These are phyloP conservation scores for Oscheius sp. DNA, from an alignment of 2,888 invertebrate genomes.

Conservation along the genomic window DNA sequence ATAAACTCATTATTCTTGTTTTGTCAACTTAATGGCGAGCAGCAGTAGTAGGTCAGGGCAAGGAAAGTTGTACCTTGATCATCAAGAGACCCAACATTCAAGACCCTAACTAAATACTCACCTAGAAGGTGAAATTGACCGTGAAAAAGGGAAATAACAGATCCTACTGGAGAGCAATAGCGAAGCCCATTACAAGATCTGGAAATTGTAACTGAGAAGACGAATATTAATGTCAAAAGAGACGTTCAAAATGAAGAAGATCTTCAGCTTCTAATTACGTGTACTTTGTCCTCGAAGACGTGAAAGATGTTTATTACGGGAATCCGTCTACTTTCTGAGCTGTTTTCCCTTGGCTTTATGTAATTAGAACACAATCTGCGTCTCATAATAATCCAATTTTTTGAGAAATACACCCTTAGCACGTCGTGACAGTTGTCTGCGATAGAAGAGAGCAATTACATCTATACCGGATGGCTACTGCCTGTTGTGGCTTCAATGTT, in stretches of 20 bases:
- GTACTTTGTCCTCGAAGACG: too few relatives aligned
- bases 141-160: slow-evolving; percentile 21
- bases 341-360: too few relatives aligned
- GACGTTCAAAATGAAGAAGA: too few relatives aligned
- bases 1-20: too few relatives aligned
- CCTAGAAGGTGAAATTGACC: slow-evolving; percentile 21
- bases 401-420: background rate
- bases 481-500: slow-evolving; percentile 12
- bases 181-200: too few relatives aligned
- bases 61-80: slow-evolving; percentile 19
- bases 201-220: too few relatives aligned
- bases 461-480: slow-evolving; percentile 6
- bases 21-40: too few relatives aligned
- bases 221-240: too few relatives aligned
- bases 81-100: background rate
- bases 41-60: too few relatives aligned
- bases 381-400: slow-evolving; percentile 3
- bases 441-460: slow-evolving; percentile 6
- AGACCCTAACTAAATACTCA: slow-evolving; percentile 12
- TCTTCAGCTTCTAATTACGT: too few relatives aligned
- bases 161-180: background rate
- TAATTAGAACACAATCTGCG: background rate
- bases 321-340: too few relatives aligned
- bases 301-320: too few relatives aligned
- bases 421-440: background rate